These are phyloP conservation scores for Prunella strophiata DNA, from an alignment of 2,797 vertebrate species.

Conservation along the genomic window DNA sequence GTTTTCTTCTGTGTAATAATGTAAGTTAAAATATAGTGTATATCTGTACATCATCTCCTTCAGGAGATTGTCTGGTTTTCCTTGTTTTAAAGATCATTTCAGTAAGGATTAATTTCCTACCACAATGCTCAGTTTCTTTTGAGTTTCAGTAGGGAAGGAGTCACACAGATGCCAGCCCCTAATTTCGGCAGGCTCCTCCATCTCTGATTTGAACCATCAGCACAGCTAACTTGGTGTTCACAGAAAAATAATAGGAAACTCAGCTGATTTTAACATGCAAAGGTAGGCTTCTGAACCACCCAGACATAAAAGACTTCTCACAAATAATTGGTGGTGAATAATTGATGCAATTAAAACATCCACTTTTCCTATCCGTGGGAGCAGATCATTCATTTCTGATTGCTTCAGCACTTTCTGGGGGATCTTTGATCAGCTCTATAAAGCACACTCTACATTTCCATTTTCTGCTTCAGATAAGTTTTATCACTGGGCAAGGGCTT, in stretches of 20 bases:
- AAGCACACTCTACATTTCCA: background rate
- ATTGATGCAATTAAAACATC: conserved; percentile 32
- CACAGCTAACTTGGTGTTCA: background rate
- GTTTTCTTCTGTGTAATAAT: background rate
- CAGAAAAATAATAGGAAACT: background rate
- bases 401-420: background rate
- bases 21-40: background rate
- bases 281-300: background rate
- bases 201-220: background rate
- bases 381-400: conserved; percentile 5
- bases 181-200: accelerated
- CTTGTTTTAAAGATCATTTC: background rate
- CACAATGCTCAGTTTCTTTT: background rate
- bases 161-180: background rate
- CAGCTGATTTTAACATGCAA: background rate
- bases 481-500: background rate
- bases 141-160: background rate
- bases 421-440: conserved; percentile 18
- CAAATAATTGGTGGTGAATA: conserved; percentile 5
- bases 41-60: background rate
- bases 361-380: background rate
- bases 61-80: background rate
- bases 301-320: background rate
- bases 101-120: background rate
- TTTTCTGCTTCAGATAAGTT: conserved; percentile 42